Conservation (phyloP, 2,113 vertebrate genomes). For the Aldabrachelys gigantea region DNA sequence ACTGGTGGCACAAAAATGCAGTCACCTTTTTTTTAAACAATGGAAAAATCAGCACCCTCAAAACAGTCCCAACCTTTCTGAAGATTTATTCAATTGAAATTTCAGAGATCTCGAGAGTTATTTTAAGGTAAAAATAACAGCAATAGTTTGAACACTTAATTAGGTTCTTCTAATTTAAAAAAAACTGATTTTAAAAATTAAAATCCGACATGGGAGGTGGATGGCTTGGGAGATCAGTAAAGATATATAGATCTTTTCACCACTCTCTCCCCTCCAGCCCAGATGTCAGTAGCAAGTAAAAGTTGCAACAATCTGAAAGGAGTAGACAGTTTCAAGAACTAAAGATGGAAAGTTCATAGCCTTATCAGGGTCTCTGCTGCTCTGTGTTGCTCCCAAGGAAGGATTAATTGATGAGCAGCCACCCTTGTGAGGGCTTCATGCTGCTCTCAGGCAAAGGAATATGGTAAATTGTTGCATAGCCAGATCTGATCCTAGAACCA, state of each 20-base stretch:
- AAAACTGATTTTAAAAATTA: neutral
- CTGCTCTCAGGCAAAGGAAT: constrained; percentile 34
- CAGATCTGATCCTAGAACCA: constrained; percentile 23
- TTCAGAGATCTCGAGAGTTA: neutral
- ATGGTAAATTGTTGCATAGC: constrained; percentile 52
- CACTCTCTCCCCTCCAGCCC: neutral
- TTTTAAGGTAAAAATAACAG: constrained; percentile 32
- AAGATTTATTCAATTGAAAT: neutral
- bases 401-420: neutral
- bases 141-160: neutral
- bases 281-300: neutral
- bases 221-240: neutral
- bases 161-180: neutral
- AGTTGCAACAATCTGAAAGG: neutral
- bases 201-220: neutral
- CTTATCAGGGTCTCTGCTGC: neutral
- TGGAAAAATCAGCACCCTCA: neutral
- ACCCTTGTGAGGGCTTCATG: constrained; percentile 10
- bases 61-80: neutral
- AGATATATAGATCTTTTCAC: neutral
- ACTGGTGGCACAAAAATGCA: neutral
- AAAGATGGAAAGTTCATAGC: neutral
- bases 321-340: neutral
- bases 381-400: neutral
- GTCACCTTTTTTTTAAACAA: neutral